These are phyloP conservation scores for Rhyacichthys aspro DNA, from an alignment of 2,797 vertebrate species.

Conservation along the genomic window DNA sequence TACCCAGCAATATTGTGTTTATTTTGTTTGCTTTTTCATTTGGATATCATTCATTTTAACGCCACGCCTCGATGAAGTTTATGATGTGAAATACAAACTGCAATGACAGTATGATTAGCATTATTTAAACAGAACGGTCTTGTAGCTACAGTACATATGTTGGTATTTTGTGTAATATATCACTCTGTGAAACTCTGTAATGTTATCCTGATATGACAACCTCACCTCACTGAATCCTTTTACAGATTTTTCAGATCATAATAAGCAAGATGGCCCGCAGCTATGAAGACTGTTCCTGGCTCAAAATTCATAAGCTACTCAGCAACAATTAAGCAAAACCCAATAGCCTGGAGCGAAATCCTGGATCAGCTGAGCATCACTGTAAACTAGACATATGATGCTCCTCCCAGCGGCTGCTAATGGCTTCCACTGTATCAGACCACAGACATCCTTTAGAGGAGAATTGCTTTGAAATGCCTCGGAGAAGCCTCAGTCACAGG, in stretches of 20 bases:
- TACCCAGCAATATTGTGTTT: slow-evolving; percentile 40
- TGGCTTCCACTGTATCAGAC: slow-evolving; percentile 26
- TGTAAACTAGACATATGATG: slow-evolving; percentile 50
- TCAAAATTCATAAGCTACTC: slow-evolving; percentile 64
- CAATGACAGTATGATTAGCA: neutral
- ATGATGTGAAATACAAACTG: too few relatives aligned
- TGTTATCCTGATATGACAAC: too few relatives aligned
- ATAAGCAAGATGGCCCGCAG: slow-evolving; percentile 18
- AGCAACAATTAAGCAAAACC: slow-evolving; percentile 63
- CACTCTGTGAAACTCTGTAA: too few relatives aligned
- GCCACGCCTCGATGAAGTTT: neutral
- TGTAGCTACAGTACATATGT: too few relatives aligned
- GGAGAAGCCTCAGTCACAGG: slow-evolving; percentile 12
- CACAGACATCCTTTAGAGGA: slow-evolving; percentile 1
- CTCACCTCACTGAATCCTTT: neutral
- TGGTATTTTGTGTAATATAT: too few relatives aligned
- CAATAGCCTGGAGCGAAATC: slow-evolving; percentile 62
- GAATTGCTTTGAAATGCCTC: slow-evolving; percentile 8
- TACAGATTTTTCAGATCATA: slow-evolving; percentile 24
- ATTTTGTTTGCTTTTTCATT: slow-evolving; percentile 30
- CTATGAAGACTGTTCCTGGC: slow-evolving; percentile 25
- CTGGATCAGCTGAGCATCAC: slow-evolving; percentile 59
- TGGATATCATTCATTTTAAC: neutral
- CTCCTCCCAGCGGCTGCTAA: slow-evolving; percentile 37
- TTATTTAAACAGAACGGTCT: too few relatives aligned